A percentile compares a stretch with the other conserved stretches of the same genome.
phyloP scores from a whole-genome alignment of 2,113 vertebrate genomes.

The Procavia capensis region DNA sequence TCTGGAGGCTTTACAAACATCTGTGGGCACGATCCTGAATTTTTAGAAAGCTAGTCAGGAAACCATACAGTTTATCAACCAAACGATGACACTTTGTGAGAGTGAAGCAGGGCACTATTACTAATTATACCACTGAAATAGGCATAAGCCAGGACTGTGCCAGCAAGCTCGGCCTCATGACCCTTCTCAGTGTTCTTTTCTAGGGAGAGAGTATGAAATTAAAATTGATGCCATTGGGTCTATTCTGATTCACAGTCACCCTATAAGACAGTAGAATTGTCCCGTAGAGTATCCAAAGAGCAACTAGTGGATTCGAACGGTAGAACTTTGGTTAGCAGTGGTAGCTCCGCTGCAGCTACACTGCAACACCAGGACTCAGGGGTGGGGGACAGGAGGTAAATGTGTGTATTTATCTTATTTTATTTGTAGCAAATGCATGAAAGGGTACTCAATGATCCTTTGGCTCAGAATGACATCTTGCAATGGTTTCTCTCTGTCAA shows the following conservation, averaged over 20 bases:
- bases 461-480: neutral
- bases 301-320: too few relatives aligned
- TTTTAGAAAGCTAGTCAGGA: neutral
- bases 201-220: neutral
- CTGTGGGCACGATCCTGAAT: neutral
- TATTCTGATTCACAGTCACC: too few relatives aligned
- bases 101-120: neutral
- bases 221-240: too few relatives aligned
- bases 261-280: too few relatives aligned
- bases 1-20: neutral
- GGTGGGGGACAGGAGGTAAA: neutral
- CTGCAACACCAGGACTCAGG: too few relatives aligned
- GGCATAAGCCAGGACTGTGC: neutral
- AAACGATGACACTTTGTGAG: neutral
- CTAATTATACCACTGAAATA: neutral
- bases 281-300: too few relatives aligned
- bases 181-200: neutral
- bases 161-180: neutral
- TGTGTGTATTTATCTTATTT: neutral
- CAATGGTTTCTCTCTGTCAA: neutral
- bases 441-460: neutral
- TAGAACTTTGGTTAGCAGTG: too few relatives aligned
- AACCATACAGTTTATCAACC: neutral
- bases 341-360: too few relatives aligned
- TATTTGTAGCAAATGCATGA: neutral